phyloP scores from a whole-genome alignment of 2,113 vertebrate genomes.

The Syngnathus scovelli region DNA sequence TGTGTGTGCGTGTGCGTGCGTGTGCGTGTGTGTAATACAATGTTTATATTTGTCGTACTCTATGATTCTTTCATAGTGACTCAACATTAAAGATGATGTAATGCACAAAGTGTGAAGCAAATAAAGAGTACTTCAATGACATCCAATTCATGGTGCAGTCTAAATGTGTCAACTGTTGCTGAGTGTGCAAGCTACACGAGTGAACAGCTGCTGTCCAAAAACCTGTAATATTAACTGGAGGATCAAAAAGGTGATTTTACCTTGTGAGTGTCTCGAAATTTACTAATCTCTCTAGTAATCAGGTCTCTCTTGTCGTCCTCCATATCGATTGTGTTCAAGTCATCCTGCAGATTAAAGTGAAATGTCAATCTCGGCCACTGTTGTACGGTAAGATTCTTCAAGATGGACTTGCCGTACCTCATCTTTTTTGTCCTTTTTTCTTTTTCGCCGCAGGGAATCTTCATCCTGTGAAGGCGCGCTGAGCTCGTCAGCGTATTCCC shows the following conservation, averaged over 20 bases:
- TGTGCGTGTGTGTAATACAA: conserved; percentile 67
- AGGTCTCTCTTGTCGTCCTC: conserved; percentile 99
- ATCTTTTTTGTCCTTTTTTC: conserved; percentile 98
- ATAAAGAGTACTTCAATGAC: conserved; percentile 25
- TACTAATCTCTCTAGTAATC: conserved; percentile 99
- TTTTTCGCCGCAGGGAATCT: conserved; percentile 90
- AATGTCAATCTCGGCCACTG: neutral
- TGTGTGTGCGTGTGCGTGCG: neutral
- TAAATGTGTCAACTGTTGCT: conserved; percentile 35
- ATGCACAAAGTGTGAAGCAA: conserved; percentile 26
- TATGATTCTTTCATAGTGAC: conserved; percentile 30
- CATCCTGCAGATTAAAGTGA: conserved; percentile 73
- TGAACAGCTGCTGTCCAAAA: conserved; percentile 65
- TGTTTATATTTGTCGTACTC: conserved; percentile 48
- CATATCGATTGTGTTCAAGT: conserved; percentile 99
- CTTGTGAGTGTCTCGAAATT: conserved; percentile 99
- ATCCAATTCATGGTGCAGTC: conserved; percentile 33
- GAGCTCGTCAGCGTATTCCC: conserved; percentile 94
- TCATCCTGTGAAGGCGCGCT: conserved; percentile 92
- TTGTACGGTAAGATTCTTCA: neutral
- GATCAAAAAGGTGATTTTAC: conserved; percentile 76
- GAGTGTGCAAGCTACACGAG: conserved; percentile 50
- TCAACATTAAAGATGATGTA: conserved; percentile 46
- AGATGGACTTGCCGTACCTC: conserved; percentile 72
- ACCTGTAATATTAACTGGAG: conserved; percentile 61